A percentile compares a stretch with the other conserved stretches of the same genome.
phyloP scores from a whole-genome alignment of 1,140 invertebrate genomes.

The Halictus rubicundus region DNA sequence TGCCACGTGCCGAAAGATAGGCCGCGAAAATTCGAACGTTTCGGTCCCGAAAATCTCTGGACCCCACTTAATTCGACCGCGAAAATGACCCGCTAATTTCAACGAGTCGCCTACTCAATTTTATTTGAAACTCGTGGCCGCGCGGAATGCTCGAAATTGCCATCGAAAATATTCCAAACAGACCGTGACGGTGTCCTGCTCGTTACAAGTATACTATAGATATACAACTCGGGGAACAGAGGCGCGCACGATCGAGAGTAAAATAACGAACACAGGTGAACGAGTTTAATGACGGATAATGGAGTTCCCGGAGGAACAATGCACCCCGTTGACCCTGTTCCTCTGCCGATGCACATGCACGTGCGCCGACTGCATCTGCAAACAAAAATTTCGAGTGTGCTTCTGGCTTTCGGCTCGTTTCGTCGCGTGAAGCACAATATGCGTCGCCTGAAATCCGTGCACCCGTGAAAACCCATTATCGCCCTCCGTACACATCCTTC shows the following conservation, averaged over 20 bases:
- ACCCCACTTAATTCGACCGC: neutral
- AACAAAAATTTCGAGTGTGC: neutral
- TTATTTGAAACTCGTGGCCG: neutral
- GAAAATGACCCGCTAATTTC: neutral
- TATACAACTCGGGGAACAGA: neutral
- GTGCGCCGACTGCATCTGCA: neutral
- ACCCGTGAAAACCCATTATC: too few relatives aligned
- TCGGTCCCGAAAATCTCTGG: too few relatives aligned
- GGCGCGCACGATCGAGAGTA: neutral
- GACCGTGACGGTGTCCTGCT: neutral
- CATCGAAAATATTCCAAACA: neutral
- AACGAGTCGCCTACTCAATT: neutral
- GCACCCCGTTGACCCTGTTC: neutral
- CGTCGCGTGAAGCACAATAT: too few relatives aligned
- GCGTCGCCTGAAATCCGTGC: too few relatives aligned
- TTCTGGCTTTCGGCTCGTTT: slow-evolving; percentile 1
- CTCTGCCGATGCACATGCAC: neutral
- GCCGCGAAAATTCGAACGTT: too few relatives aligned
- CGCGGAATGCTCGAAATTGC: neutral
- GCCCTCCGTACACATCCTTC: too few relatives aligned
- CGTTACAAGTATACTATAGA: neutral
- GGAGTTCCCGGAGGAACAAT: slow-evolving; percentile 3
- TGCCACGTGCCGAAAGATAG: too few relatives aligned
- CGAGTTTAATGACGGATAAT: slow-evolving; percentile 6
- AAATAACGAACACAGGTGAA: slow-evolving; percentile 6